phyloP scores from a whole-genome alignment of 1,140 invertebrate species.

The Matsumurasca onukii region DNA sequence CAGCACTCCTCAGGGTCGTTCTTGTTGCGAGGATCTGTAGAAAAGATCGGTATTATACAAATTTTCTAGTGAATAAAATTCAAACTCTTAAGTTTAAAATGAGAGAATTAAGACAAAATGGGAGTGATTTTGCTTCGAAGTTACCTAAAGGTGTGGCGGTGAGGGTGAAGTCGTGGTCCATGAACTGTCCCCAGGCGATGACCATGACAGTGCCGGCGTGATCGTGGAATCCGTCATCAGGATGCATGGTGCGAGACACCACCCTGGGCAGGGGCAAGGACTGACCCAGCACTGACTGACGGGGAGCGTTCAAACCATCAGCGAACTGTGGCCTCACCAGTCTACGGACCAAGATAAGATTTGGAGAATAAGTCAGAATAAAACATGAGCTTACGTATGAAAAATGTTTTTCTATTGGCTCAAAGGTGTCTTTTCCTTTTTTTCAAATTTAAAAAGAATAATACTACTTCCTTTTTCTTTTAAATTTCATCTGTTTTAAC shows the following conservation, averaged over 20 bases:
- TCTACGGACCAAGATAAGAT: conserved; percentile 49
- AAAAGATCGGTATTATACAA: too few species aligned
- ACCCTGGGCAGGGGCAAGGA: conserved; percentile 52
- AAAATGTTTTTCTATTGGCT: too few species aligned
- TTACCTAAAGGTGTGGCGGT: conserved; percentile 51
- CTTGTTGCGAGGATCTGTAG: conserved; percentile 73
- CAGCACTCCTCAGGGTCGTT: conserved; percentile 91
- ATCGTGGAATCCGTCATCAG: conserved; percentile 49
- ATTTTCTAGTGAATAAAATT: too few species aligned
- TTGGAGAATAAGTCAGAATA: too few species aligned
- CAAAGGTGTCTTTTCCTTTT: too few species aligned
- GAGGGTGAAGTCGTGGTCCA: conserved; percentile 58
- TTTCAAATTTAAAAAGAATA: too few species aligned
- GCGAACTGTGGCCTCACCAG: conserved; percentile 79
- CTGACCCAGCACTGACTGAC: conserved; percentile 42
- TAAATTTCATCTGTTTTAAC: too few species aligned
- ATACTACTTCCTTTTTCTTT: too few species aligned
- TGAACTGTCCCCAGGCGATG: conserved; percentile 56
- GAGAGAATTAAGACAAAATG: too few species aligned
- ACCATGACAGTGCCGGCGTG: conserved; percentile 53
- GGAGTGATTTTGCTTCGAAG: conserved; percentile 40
- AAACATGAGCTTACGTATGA: too few species aligned
- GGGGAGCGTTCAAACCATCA: conserved; percentile 65
- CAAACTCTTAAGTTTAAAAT: too few species aligned
- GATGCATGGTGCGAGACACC: conserved; percentile 54